phyloP scores from a whole-genome alignment of 1,140 invertebrate species.

The Drosophila azteca region DNA sequence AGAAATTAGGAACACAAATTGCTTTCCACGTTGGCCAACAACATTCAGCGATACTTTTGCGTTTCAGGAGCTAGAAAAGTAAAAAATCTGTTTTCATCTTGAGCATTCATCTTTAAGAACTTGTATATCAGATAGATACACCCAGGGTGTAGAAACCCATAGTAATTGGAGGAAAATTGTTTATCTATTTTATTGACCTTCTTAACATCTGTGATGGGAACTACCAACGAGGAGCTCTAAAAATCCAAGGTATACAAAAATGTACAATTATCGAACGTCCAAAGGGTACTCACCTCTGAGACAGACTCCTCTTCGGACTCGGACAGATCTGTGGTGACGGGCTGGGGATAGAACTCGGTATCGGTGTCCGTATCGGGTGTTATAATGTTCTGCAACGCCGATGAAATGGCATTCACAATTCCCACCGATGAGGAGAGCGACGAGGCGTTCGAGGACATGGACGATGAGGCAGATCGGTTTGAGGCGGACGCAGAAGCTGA shows the following conservation, averaged over 20 bases:
- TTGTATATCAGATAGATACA: too few relatives aligned
- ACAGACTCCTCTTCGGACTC: conserved; percentile 96
- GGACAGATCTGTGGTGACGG: conserved; percentile 93
- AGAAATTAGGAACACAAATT: too few relatives aligned
- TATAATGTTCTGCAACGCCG: conserved; percentile 70
- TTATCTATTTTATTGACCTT: too few relatives aligned
- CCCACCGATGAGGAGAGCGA: conserved; percentile 73
- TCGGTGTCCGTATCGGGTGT: conserved; percentile 85
- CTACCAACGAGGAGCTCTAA: background rate
- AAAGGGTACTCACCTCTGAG: conserved; percentile 89
- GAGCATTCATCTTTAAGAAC: too few relatives aligned
- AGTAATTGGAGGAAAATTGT: too few relatives aligned
- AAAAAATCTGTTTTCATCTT: too few relatives aligned
- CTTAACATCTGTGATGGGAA: too few relatives aligned
- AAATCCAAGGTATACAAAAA: too few relatives aligned
- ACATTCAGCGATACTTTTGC: too few relatives aligned
- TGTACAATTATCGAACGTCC: background rate
- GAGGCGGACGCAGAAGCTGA: conserved; percentile 46
- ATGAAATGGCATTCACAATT: conserved; percentile 71
- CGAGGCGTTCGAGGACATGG: conserved; percentile 73
- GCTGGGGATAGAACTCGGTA: conserved; percentile 87
- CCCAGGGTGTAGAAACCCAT: too few relatives aligned
- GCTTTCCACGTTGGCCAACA: too few relatives aligned
- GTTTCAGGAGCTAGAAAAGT: too few relatives aligned
- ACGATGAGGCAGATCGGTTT: conserved; percentile 68